Evolutionary conservation across 2,113 vertebrate species (phyloP), one percentile per base, ranked within the genome.

Genomic region (Centropristis striata): DNA sequence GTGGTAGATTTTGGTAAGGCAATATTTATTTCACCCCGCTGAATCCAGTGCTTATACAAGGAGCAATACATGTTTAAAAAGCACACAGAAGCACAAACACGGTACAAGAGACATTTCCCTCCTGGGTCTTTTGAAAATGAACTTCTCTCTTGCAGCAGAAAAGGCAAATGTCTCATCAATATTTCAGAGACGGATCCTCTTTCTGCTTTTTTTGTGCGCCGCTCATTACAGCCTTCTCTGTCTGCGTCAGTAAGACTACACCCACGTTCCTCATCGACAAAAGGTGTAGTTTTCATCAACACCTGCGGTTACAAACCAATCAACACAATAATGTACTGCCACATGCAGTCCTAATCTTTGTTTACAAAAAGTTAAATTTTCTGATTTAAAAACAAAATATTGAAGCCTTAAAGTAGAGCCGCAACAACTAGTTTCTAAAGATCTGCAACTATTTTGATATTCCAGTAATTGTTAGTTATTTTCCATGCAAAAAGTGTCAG

Each of bases 141-240:
- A 54, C 61, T 59, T 71, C 59, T 74, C 27, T 77, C 41, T 42
- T 36, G 63, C 59, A 64, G 75, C 60, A 87, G 71, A 77, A 82
- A 86, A 79, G 15, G 41, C 68, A 13, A 63, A 12, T 27, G 51
- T 54, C 72, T 87, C 88, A 91, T 94, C 71, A 93, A 93, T 93
- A 92, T 93, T 94, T 92, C 77, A 92, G 46, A 78, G 49, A 53
- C 63, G 2, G 90, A 86, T 92, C 81, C 46, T 78, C 76, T 93
- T 90, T 87, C 89, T 54, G 71, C 73, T 74, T 84, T 73, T 82
- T 75, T 32, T 78, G 71, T 64, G 63, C 55, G 14, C 54, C 15
- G 1, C 59, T 59, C 37, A 14, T 18, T 68, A 77, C 70, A 78
- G 72, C 75, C 70, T 71, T 83, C 77, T 74, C 66, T 55, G 37